phyloP scores from a whole-genome alignment of 2,797 vertebrate genomes.

The Bryconaethiops microstoma region DNA sequence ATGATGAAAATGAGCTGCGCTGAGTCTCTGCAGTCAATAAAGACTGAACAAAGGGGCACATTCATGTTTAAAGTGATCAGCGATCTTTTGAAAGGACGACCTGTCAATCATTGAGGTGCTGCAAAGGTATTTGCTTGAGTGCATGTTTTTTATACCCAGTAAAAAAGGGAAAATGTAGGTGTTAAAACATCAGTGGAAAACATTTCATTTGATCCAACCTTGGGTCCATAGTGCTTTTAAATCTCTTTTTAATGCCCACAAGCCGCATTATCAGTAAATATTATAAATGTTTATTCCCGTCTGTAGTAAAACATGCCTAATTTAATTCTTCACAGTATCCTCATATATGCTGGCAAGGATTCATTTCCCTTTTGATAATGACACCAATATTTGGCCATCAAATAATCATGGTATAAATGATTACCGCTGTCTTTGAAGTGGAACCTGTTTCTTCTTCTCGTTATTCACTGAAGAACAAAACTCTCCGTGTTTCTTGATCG shows the following conservation, averaged over 20 bases:
- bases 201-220: background rate
- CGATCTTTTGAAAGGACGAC: constrained; percentile 71
- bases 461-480: constrained; percentile 54
- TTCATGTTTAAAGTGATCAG: constrained; percentile 75
- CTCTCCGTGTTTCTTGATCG: constrained; percentile 55
- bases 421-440: constrained; percentile 16
- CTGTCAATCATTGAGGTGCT: constrained; percentile 75
- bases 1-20: constrained; percentile 55
- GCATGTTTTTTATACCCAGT: constrained; percentile 79
- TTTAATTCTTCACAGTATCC: background rate
- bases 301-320: background rate
- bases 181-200: constrained; percentile 70
- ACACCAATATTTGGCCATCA: constrained; percentile 2
- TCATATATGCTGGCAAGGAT: background rate
- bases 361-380: constrained; percentile 16
- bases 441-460: constrained; percentile 20
- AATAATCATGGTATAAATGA: constrained; percentile 9
- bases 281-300: background rate
- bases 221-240: background rate
- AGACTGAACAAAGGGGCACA: constrained; percentile 69
- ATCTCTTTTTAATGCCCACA: background rate
- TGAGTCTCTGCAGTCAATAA: constrained; percentile 55
- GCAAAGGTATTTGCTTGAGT: constrained; percentile 76
- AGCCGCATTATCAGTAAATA: background rate
- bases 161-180: constrained; percentile 80